Percentiles rank a stretch among this genome's conserved stretches.
Conservation (phyloP, 2,113 vertebrate species). For the Anhinga rufa region DNA sequence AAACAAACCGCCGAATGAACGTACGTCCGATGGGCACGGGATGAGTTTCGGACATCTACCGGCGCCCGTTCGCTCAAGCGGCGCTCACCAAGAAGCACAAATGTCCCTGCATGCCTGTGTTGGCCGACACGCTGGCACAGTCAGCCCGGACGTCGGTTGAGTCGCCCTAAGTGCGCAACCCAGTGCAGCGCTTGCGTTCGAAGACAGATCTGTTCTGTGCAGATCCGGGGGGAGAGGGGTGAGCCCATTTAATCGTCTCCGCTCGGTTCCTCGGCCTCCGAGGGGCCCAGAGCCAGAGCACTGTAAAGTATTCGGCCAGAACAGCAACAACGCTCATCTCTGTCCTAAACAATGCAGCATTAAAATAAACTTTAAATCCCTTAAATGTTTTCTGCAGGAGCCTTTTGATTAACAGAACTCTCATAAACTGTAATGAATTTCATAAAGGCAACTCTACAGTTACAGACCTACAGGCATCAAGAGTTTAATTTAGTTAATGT, state of each 20-base stretch:
- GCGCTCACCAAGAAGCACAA: fast-evolving
- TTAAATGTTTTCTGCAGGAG: slow-evolving; percentile 30
- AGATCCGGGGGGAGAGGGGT: fast-evolving
- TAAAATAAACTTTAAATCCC: slow-evolving; percentile 22
- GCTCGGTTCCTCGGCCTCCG: fast-evolving
- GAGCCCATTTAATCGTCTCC: not conserved
- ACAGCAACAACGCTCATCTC: not conserved
- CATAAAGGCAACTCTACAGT: slow-evolving; percentile 48
- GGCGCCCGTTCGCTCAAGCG: fast-evolving
- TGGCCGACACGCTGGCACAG: fast-evolving
- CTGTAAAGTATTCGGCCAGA: not conserved
- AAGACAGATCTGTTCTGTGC: not conserved
- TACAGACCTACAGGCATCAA: slow-evolving; percentile 48
- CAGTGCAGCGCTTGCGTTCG: fast-evolving
- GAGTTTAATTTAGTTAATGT: slow-evolving; percentile 75
- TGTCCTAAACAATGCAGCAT: not conserved
- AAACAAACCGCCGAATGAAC: fast-evolving
- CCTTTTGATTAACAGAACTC: slow-evolving; percentile 36
- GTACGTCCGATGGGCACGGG: fast-evolving
- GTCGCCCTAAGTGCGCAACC: fast-evolving
- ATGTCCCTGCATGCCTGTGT: fast-evolving
- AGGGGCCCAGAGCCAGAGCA: not conserved
- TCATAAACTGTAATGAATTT: slow-evolving; percentile 49
- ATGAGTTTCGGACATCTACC: fast-evolving
- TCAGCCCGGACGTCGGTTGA: fast-evolving